A percentile compares a stretch with the other conserved stretches of the same genome.
These are phyloP conservation scores for Anguilla pacifica DNA, from an alignment of 2,797 vertebrate species.

Conservation along the genomic window DNA sequence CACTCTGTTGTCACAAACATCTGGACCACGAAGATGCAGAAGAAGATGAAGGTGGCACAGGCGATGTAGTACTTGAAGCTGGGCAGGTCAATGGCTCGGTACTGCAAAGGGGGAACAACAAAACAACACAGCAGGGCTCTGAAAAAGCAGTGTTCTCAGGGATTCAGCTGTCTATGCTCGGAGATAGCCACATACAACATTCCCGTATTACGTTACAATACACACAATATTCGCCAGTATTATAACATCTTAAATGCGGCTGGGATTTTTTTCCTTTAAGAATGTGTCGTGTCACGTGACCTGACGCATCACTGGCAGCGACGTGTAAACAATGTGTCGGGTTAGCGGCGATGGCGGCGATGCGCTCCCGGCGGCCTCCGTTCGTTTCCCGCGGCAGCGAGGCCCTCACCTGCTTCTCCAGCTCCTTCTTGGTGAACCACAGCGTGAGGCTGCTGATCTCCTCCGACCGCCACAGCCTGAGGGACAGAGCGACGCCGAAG, in stretches of 20 bases:
- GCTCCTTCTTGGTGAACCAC: constrained; percentile 86
- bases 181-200: not conserved
- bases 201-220: not conserved
- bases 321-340: not conserved
- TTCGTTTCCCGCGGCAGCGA: not conserved
- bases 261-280: not conserved
- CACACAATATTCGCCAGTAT: too few relatives aligned
- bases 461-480: constrained; percentile 87
- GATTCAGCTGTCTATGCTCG: not conserved
- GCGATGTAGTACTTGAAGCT: constrained; percentile 85
- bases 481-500: constrained; percentile 9
- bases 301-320: not conserved
- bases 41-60: constrained; percentile 85
- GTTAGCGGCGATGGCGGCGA: not conserved
- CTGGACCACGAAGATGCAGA: constrained; percentile 90
- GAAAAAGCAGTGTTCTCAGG: constrained; percentile 3
- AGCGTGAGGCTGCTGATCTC: constrained; percentile 81
- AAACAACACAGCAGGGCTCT: constrained; percentile 12
- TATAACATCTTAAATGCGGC: too few relatives aligned
- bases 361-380: not conserved
- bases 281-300: not conserved
- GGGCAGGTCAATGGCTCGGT: constrained; percentile 85
- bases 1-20: constrained; percentile 82
- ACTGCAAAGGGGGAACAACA: constrained; percentile 68
- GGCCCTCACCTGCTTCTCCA: constrained; percentile 87